A percentile compares a stretch with the other conserved stretches of the same genome.
These are phyloP conservation scores for Eilema griseolum DNA, from an alignment of 2,888 invertebrate species.

Conservation along the genomic window DNA sequence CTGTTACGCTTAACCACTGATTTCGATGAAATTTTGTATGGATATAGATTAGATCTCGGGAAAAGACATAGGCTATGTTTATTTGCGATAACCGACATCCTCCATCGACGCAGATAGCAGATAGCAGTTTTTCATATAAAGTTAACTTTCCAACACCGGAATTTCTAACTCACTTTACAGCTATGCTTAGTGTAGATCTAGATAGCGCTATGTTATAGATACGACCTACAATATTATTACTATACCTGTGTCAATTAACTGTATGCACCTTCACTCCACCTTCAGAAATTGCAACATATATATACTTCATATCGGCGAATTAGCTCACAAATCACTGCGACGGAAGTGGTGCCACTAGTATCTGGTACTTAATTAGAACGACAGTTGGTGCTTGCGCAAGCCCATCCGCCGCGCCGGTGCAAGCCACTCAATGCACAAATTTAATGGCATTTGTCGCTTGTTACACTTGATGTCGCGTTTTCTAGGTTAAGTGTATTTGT, in stretches of 20 bases:
- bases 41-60: too few species aligned
- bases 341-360: slow-evolving; percentile 41
- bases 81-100: too few species aligned
- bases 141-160: too few species aligned
- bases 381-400: slow-evolving; percentile 56
- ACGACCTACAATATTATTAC: not conserved
- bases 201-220: not conserved
- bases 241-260: not conserved
- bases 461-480: slow-evolving; percentile 8
- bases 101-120: too few species aligned
- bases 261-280: slow-evolving; percentile 22
- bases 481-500: slow-evolving; percentile 2
- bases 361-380: slow-evolving; percentile 48
- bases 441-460: not conserved
- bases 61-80: too few species aligned
- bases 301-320: slow-evolving; percentile 36
- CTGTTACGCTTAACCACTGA: too few species aligned
- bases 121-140: too few species aligned
- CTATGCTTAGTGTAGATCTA: too few species aligned
- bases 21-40: too few species aligned
- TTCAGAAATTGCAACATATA: slow-evolving; percentile 17
- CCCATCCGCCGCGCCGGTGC: slow-evolving; percentile 54
- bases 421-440: slow-evolving; percentile 17
- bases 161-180: too few species aligned
- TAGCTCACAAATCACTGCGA: slow-evolving; percentile 42